Evolutionary conservation across 1,140 invertebrate species (phyloP), one percentile per base, ranked within the genome.

Genomic region (Zeugodacus cucurbitae): DNA sequence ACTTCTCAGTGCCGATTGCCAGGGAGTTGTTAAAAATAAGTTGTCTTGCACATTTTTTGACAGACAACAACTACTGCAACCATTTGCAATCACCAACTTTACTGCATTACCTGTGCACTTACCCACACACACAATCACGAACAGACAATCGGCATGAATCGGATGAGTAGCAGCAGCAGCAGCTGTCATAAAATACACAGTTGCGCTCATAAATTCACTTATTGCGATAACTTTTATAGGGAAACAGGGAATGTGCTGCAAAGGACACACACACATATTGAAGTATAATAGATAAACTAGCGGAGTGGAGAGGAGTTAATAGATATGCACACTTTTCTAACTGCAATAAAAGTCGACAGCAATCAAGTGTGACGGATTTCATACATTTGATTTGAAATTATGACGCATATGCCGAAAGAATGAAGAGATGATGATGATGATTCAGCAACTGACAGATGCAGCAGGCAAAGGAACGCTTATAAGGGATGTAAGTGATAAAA

Each of bases 301-400:
- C 2, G 14, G 17, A 10, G 48, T 17, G 2, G 48, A 20, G 48
- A 54, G 14, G 37, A 26, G 37, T 26, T 62, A n/a, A 62, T 62
- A 62, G 58, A 48, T 48, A 48, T 48, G 22, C 74, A 48, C 41
- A 74, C 22, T 48, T 48, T 29, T 0, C 74, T 48, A 48, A 48
- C 41, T 26, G 41, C 74, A 44, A 82, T 82, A 82, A 48, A 82
- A 82, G 74, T 82, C n/a, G 10, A 29, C 74, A 29, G 22, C 34
- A 82, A 44, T 41, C 32, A 74, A 74, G 32, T 74, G 70, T 48
- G 41, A 82, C n/a, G 41, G 41, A 48, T 48, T 48, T 48, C 10
- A 6, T 48, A 82, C n/a, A 82, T 82, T 48, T 48, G 74, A 82
- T 82, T 82, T 82, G 22, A 82, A 34, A 82, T 82, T 44, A 82